phyloP scores from a whole-genome alignment of 2,113 vertebrate genomes.

The Leptosomus discolor region DNA sequence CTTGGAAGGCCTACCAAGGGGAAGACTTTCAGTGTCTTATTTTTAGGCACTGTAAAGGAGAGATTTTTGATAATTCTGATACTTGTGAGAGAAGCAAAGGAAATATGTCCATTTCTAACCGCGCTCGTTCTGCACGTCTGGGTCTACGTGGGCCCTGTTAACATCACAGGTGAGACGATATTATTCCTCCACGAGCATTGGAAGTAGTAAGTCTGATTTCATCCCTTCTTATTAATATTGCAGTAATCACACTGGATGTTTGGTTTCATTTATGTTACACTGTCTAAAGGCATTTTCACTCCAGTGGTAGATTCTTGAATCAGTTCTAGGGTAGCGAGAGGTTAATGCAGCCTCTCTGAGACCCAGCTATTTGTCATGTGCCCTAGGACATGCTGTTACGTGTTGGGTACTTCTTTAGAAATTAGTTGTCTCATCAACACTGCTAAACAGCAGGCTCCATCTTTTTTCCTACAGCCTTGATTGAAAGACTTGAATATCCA shows the following conservation, averaged over 20 bases:
- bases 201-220: not conserved
- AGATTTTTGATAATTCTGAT: not conserved
- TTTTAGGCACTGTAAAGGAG: not conserved
- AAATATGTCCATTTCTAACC: not conserved
- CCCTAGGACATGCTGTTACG: not conserved
- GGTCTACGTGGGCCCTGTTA: not conserved
- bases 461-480: not conserved
- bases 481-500: not conserved
- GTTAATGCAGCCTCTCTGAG: not conserved
- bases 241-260: not conserved
- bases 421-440: not conserved
- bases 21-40: not conserved
- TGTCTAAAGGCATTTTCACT: not conserved
- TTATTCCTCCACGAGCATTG: not conserved
- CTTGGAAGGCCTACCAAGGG: not conserved
- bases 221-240: not conserved
- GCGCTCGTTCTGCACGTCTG: not conserved
- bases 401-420: not conserved
- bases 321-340: not conserved
- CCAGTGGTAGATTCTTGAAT: not conserved
- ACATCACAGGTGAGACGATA: not conserved
- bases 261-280: not conserved
- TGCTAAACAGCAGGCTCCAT: not conserved
- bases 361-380: not conserved
- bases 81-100: not conserved